Conservation (phyloP, 2,113 vertebrate species). For the Scolopax mira region DNA sequence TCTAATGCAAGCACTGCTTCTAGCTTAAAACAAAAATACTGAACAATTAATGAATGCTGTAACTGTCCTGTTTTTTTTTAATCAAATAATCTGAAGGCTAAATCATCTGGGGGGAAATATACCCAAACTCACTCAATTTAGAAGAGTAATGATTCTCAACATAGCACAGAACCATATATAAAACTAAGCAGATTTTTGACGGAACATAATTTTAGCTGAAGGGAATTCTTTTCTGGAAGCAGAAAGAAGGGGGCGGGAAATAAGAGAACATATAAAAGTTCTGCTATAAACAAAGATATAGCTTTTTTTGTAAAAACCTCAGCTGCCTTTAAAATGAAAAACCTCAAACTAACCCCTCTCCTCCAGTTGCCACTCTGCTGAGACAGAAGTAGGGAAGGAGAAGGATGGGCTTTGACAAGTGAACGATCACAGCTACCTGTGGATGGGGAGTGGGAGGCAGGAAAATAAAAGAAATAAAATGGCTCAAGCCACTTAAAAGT, state of each 20-base stretch:
- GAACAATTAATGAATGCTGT: not conserved
- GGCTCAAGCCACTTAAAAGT: constrained; percentile 60
- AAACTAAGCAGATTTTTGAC: constrained; percentile 24
- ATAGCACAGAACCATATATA: constrained; percentile 14
- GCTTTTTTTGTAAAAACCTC: constrained; percentile 70
- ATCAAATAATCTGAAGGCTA: not conserved
- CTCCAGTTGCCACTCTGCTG: constrained; percentile 14
- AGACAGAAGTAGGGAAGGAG: constrained; percentile 32
- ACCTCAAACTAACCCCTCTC: constrained; percentile 55
- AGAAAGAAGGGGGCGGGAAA: not conserved
- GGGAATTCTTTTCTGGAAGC: constrained; percentile 23
- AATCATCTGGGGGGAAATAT: not conserved
- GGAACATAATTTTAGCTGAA: not conserved
- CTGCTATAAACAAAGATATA: constrained; percentile 64
- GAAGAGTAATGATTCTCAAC: constrained; percentile 5
- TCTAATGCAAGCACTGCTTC: constrained; percentile 13
- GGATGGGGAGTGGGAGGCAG: not conserved
- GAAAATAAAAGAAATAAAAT: not conserved
- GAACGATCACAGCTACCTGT: constrained; percentile 6
- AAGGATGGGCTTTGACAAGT: constrained; percentile 13
- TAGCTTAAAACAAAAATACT: constrained; percentile 1
- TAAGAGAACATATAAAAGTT: constrained; percentile 60
- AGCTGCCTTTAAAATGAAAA: constrained; percentile 75
- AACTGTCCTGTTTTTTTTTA: not conserved
- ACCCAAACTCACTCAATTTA: not conserved